Evolutionary conservation across 2,113 vertebrate species (phyloP).

Genomic region (Vimba vimba): DNA sequence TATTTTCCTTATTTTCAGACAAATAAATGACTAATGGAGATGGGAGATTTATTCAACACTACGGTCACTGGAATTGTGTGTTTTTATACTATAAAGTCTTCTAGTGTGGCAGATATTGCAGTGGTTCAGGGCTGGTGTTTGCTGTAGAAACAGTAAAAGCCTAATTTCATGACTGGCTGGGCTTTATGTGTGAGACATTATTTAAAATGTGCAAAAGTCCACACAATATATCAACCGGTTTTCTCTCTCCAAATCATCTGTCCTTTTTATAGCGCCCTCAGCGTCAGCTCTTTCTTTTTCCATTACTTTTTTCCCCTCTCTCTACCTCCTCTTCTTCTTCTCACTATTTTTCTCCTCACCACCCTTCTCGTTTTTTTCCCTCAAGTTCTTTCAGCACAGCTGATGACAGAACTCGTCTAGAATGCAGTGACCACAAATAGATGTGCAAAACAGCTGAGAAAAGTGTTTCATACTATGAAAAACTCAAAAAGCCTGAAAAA

Average conservation of each 20-base stretch:
- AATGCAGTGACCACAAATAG: slow-evolving; percentile 37
- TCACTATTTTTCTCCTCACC: slow-evolving; percentile 47
- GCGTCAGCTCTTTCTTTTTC: slow-evolving; percentile 42
- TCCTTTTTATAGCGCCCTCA: slow-evolving; percentile 43
- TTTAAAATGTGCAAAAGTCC: slow-evolving; percentile 72
- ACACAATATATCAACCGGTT: slow-evolving; percentile 67
- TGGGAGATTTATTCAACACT: neutral
- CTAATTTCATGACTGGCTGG: slow-evolving; percentile 78
- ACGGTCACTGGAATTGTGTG: slow-evolving; percentile 19
- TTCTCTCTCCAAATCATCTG: slow-evolving; percentile 37
- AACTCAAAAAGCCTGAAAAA: neutral
- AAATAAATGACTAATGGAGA: neutral
- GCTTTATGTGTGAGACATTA: slow-evolving; percentile 75
- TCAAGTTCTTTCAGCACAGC: slow-evolving; percentile 16
- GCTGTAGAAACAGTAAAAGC: slow-evolving; percentile 69
- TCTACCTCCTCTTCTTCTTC: slow-evolving; percentile 7
- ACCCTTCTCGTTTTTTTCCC: neutral
- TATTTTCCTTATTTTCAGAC: neutral
- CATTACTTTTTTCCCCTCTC: slow-evolving; percentile 27
- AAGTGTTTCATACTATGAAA: neutral
- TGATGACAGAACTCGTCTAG: slow-evolving; percentile 37
- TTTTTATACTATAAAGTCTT: neutral
- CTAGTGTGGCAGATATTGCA: neutral
- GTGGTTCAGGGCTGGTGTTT: slow-evolving; percentile 54
- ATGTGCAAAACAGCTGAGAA: slow-evolving; percentile 13